Evolutionary conservation across 2,888 invertebrate species (phyloP), one percentile per base, ranked within the genome.

Genomic region (Cyrtodaria siliqua): DNA sequence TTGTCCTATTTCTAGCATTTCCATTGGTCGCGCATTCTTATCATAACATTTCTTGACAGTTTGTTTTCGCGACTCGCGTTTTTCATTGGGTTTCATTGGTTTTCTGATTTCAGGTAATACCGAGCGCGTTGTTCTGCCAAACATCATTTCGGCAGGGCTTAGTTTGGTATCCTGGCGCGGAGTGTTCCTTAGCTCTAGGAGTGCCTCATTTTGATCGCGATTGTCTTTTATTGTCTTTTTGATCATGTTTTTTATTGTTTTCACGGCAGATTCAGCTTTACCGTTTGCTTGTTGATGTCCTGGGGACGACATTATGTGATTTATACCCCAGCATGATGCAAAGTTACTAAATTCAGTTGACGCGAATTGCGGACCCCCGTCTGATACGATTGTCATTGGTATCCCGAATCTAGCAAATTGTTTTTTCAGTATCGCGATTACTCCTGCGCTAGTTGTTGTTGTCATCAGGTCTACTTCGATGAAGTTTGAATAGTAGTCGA

Each of bases 391-490:
- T 33, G 16, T 27, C 2, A 68, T 69, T 38, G 77, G 74, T 27
- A 73, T 76, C 12, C 82, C 82, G 57, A 76, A 63, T 24, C 71
- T 20, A 42, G 60, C 56, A 53, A 83, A 77, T 29, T 80, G 69
- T 20, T 23, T 23, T 60, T 74, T 78, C 0, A 75, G 40, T 49
- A 63, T 64, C 12, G 29, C 23, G 12, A 77, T 74, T 8, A 81
- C 57, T 1, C 68, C 53, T 33, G 47, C 16, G 40, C 67, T 40
- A 27, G 67, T 71, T 38, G 62, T 64, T 27, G 60, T 33, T 16
- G 52, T 24, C 4, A 75, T 59, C 20, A 56, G 6, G 24, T 60
- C 61, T 0, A 76, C 6, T 56, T 73, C 77, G 14, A 44, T 53
- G 42, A 42, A 81, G 23, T 77, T 64, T 49, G 69, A 69, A 38